phyloP scores from a whole-genome alignment of 2,888 invertebrate species.

The Cristatella mucedo region DNA sequence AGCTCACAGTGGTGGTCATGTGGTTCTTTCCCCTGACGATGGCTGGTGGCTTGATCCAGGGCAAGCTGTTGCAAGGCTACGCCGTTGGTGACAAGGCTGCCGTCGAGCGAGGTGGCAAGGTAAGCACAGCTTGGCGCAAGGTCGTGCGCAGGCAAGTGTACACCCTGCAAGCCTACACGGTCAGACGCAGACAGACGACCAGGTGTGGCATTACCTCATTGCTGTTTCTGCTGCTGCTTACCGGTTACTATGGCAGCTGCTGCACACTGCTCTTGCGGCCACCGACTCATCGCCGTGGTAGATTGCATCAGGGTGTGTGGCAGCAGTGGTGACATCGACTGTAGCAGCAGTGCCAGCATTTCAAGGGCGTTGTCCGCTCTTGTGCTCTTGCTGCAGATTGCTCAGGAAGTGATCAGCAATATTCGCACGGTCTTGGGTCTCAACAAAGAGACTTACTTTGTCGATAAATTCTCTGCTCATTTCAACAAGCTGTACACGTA shows the following conservation, averaged over 20 bases:
- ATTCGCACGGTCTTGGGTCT: slow-evolving; percentile 39
- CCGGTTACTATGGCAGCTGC: too few species aligned
- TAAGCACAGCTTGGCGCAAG: slow-evolving; percentile 17
- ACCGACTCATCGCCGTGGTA: too few species aligned
- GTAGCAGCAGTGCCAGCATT: too few species aligned
- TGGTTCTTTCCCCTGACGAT: slow-evolving; percentile 37
- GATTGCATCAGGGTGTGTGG: too few species aligned
- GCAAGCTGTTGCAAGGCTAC: slow-evolving; percentile 17
- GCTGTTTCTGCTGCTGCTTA: too few species aligned
- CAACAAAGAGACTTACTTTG: slow-evolving; percentile 34
- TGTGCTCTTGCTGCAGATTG: slow-evolving; percentile 23
- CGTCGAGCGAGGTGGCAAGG: slow-evolving; percentile 43
- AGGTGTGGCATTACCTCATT: too few species aligned
- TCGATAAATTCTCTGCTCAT: slow-evolving; percentile 25
- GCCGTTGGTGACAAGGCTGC: slow-evolving; percentile 34
- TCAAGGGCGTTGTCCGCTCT: too few species aligned
- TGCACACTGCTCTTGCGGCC: too few species aligned
- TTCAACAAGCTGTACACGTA: slow-evolving; percentile 32
- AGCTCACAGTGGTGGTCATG: slow-evolving; percentile 36
- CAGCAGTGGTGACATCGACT: too few species aligned
- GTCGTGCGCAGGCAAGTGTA: too few species aligned
- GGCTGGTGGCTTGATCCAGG: slow-evolving; percentile 26
- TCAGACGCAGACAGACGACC: too few species aligned
- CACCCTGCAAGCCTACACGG: too few species aligned
- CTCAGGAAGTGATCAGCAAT: slow-evolving; percentile 38